Percentiles rank a stretch among this genome's conserved stretches.
phyloP scores from a whole-genome alignment of 2,113 vertebrate genomes.

The Meriones unguiculatus region DNA sequence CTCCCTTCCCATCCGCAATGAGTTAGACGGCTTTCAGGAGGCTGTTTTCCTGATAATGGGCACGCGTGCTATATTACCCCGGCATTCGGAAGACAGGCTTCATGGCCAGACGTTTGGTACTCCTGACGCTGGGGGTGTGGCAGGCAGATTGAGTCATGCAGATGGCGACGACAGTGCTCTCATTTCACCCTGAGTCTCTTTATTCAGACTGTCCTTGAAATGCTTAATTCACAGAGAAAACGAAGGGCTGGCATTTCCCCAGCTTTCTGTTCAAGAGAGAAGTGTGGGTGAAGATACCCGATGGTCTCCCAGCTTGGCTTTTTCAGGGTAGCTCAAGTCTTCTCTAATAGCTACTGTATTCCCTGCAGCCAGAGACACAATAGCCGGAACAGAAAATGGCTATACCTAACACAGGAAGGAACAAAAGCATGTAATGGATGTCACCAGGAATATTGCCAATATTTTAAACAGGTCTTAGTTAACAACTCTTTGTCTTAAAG shows the following conservation, averaged over 20 bases:
- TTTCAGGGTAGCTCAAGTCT: background rate
- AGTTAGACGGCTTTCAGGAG: conserved; percentile 43
- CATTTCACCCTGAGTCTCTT: conserved; percentile 67
- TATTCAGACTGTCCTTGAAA: conserved; percentile 57
- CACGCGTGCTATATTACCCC: conserved; percentile 60
- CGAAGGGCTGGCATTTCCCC: background rate
- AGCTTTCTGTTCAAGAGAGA: background rate
- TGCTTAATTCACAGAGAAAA: conserved; percentile 58
- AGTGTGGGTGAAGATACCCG: background rate
- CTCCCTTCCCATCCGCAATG: background rate
- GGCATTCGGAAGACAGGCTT: conserved; percentile 47
- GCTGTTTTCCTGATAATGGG: conserved; percentile 54
- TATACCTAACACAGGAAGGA: background rate
- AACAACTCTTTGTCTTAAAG: background rate
- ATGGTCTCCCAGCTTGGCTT: background rate
- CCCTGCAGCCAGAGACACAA: conserved; percentile 5
- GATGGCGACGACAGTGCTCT: conserved; percentile 19
- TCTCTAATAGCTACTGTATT: background rate
- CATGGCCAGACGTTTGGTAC: background rate
- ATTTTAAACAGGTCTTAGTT: conserved; percentile 34
- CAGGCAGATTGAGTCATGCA: conserved; percentile 63
- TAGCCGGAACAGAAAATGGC: background rate
- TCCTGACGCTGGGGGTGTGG: background rate
- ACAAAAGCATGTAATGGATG: background rate
- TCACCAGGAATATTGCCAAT: background rate